These are phyloP conservation scores for Pseudococcus jackbeardsleyi DNA, from an alignment of 2,888 invertebrate species.

Conservation along the genomic window DNA sequence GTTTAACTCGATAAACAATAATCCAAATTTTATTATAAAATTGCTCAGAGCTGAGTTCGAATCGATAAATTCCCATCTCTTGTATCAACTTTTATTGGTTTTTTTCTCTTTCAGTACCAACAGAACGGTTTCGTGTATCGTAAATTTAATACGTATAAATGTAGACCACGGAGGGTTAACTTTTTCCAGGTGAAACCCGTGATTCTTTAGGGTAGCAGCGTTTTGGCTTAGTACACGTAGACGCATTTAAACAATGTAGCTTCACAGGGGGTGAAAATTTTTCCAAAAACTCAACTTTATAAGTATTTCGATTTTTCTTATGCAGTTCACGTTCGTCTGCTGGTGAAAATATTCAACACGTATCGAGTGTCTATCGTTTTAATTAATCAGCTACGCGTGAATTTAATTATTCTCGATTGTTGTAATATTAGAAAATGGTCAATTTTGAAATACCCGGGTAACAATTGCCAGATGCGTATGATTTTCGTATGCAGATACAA, in stretches of 20 bases:
- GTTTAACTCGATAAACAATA: neutral
- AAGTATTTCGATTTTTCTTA: neutral
- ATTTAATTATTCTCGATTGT: neutral
- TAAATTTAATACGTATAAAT: slow-evolving; percentile 19
- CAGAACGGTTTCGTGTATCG: neutral
- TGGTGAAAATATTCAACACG: neutral
- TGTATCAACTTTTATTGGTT: neutral
- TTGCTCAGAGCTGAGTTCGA: neutral
- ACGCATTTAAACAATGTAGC: neutral
- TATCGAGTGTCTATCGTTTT: neutral
- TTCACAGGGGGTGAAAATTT: neutral
- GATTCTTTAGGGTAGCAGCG: neutral
- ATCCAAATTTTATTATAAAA: neutral
- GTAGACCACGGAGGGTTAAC: slow-evolving; percentile 11
- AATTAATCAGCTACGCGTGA: neutral
- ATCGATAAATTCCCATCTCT: neutral
- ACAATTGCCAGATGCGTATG: neutral
- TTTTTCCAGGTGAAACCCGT: slow-evolving; percentile 27
- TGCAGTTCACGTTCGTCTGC: neutral
- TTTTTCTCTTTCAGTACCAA: neutral
- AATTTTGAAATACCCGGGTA: neutral
- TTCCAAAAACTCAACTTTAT: neutral
- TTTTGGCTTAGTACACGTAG: slow-evolving; percentile 4
- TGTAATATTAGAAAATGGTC: neutral
- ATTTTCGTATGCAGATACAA: neutral